These are phyloP conservation scores for Tipula helvola DNA, from an alignment of 2,888 invertebrate species.

Conservation along the genomic window DNA sequence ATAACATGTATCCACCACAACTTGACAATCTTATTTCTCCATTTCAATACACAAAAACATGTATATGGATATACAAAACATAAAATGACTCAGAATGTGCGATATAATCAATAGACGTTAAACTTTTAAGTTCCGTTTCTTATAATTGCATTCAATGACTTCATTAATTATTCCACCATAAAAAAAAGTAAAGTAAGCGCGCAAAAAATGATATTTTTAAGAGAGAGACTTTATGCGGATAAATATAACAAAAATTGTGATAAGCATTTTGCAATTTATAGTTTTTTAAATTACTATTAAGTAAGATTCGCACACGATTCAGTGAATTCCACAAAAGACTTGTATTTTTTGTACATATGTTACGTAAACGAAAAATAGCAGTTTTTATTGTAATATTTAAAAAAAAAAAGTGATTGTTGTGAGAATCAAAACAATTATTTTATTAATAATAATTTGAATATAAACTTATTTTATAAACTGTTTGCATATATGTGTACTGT, in stretches of 20 bases:
- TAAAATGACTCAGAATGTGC: not conserved
- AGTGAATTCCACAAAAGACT: not conserved
- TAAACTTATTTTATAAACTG: not conserved
- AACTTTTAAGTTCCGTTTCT: not conserved
- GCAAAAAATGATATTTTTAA: not conserved
- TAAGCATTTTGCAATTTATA: not conserved
- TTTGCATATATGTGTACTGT: not conserved
- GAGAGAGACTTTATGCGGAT: not conserved
- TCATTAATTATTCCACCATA: not conserved
- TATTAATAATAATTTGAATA: not conserved
- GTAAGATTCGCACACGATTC: not conserved
- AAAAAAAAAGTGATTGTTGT: not conserved
- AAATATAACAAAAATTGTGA: not conserved
- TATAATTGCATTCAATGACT: not conserved
- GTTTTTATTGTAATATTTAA: not conserved
- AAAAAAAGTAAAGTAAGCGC: not conserved
- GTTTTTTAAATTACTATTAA: not conserved
- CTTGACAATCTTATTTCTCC: not conserved
- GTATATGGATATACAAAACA: not conserved
- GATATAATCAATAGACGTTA: not conserved
- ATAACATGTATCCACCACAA: not conserved
- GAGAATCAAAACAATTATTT: not conserved
- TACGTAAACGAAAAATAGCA: not conserved
- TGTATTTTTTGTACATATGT: not conserved
- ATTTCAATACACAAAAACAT: not conserved